Base-by-base conservation (phyloP, 2,113 vertebrate species). In the Scytalopus superciliaris region DNA sequence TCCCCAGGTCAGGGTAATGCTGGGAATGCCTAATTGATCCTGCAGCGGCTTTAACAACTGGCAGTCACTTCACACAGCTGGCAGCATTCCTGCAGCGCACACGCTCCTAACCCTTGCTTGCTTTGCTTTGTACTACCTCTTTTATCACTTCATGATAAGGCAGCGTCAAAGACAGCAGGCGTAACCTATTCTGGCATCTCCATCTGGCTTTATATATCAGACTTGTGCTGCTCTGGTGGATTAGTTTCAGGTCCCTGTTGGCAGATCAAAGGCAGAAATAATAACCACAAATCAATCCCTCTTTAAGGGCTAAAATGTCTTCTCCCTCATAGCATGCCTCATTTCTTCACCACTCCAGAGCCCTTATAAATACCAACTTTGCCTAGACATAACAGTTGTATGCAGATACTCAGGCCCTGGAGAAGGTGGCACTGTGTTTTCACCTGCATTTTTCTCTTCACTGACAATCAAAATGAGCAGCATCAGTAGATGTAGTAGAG, bases 271-370 rank as follows among this genome's bases (percentile, higher is more conserved):
- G 53, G 70, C 77, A 95, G 84, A 78, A 91, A 84, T 95, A 95
- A 95, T 82, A 96, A 95, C 84, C 94, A 95, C 96, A 96, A 96
- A 97, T 97, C 94, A 97, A 96, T 89, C 45, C 84, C 87, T 94
- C 84, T 95, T 96, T 93, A 94, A 73, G 57, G 81, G 53, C 66
- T 89, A 57, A 91, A 96, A 56, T 69, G 68, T 87, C 66, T 86
- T 90, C 59, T 84, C 52, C 31, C n/a, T 93, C 67, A 39, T 1
- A 75, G 81, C 74, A 79, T 33, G 87, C 80, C 81, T 95, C 82
- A 89, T 89, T 94, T 93, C 56, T 94, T 85, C 33, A 64, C 39
- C 44, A 56, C 44, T 60, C 49, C 28, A 53, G 81, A 93, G 81
- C 31, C 5, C 8, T 97, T 89, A 87, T 60, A 96, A 93, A 87